A percentile compares a stretch with the other conserved stretches of the same genome.
These are phyloP conservation scores for Crossoptilon crossoptilon DNA, from an alignment of 2,797 vertebrate genomes.

Conservation along the genomic window DNA sequence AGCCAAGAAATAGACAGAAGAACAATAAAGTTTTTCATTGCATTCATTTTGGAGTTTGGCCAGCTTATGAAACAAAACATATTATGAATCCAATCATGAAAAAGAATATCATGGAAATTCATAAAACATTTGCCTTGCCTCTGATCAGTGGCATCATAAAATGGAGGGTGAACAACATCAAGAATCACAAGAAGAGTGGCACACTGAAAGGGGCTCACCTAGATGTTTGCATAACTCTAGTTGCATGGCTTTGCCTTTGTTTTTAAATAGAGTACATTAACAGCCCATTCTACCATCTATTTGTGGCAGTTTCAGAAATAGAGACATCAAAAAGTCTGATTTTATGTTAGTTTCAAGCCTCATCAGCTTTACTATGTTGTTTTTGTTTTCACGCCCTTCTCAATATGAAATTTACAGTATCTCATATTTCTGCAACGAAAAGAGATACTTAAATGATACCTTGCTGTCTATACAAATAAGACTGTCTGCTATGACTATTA, in stretches of 20 bases:
- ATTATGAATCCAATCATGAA: accelerated
- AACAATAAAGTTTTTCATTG: not conserved
- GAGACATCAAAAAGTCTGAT: not conserved
- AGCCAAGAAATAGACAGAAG: not conserved
- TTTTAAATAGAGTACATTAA: not conserved
- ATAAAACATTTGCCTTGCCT: accelerated
- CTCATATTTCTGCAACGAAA: not conserved
- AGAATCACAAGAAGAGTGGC: not conserved
- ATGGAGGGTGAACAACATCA: accelerated
- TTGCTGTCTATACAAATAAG: not conserved
- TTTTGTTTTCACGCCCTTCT: not conserved
- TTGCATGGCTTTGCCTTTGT: not conserved
- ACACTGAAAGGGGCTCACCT: not conserved
- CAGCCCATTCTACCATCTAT: not conserved
- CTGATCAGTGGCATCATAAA: accelerated
- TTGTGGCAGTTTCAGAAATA: not conserved
- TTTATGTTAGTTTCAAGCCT: not conserved
- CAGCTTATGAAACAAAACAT: not conserved
- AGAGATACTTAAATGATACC: not conserved
- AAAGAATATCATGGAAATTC: accelerated
- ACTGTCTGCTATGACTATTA: not conserved
- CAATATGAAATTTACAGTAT: not conserved
- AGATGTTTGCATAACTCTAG: accelerated
- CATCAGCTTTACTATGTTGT: not conserved
- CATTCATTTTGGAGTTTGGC: not conserved